Evolutionary conservation across 2,888 invertebrate species (phyloP).

Genomic region (Hofmannophila pseudospretella): DNA sequence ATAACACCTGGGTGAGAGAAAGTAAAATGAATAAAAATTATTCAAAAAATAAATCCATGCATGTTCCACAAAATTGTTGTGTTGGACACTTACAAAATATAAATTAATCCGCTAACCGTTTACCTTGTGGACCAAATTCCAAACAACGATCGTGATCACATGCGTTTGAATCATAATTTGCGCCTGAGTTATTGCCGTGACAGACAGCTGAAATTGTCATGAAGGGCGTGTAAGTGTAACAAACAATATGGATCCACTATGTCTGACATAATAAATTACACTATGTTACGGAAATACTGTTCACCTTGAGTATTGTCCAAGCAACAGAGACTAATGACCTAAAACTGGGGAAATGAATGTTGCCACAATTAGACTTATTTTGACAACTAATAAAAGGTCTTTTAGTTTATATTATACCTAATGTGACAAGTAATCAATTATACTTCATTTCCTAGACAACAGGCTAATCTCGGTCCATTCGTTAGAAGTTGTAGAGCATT

Average conservation of each 20-base stretch:
- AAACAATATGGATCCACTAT: conserved; percentile 19
- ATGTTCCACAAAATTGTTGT: too few relatives aligned
- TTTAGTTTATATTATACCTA: not conserved
- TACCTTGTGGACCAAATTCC: conserved; percentile 11
- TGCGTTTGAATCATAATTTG: conserved; percentile 42
- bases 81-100: too few relatives aligned
- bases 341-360: conserved; percentile 27
- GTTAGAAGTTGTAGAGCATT: too few relatives aligned
- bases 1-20: too few relatives aligned
- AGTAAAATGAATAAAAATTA: too few relatives aligned
- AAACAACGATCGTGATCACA: conserved; percentile 37
- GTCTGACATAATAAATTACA: conserved; percentile 24
- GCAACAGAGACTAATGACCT: conserved; percentile 43
- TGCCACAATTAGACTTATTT: conserved; percentile 18
- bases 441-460: conserved; percentile 24
- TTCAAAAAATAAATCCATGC: too few relatives aligned
- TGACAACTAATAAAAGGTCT: conserved; percentile 25
- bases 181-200: conserved; percentile 29
- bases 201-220: conserved; percentile 41
- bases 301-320: conserved; percentile 39
- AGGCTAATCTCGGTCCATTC: not conserved
- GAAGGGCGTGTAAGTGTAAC: conserved; percentile 37
- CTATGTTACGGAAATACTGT: conserved; percentile 39
- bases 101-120: conserved; percentile 5
- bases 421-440: not conserved